A percentile compares a stretch with the other conserved stretches of the same genome.
These are phyloP conservation scores for Peromyscus leucopus DNA, from an alignment of 2,113 vertebrate species.

Conservation along the genomic window DNA sequence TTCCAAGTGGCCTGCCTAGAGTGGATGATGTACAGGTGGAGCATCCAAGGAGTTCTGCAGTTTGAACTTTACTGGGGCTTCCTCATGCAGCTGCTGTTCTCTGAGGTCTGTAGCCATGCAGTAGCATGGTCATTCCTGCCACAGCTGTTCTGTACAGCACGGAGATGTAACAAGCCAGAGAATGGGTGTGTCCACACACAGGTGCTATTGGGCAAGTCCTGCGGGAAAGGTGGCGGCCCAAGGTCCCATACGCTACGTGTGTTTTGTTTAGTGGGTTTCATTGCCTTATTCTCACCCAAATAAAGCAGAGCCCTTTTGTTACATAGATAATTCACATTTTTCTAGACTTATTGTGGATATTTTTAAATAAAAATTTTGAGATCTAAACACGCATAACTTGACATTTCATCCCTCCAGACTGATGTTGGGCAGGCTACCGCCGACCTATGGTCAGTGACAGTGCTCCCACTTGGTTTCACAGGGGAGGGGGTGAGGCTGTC, in stretches of 20 bases:
- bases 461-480: not conserved
- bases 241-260: too few relatives aligned
- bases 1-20: not conserved
- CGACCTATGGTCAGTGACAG: not conserved
- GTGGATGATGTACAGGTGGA: not conserved
- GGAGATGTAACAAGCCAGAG: not conserved
- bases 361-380: conserved; percentile 53
- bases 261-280: not conserved
- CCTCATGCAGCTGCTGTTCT: not conserved
- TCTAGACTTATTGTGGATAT: conserved; percentile 27
- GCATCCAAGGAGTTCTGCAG: not conserved
- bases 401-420: not conserved
- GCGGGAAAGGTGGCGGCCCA: not conserved
- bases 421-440: not conserved
- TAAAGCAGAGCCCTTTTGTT: conserved; percentile 35
- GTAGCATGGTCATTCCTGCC: not conserved
- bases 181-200: not conserved
- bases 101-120: not conserved
- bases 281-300: not conserved
- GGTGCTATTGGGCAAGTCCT: not conserved
- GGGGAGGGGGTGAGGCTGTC: not conserved
- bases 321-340: conserved; percentile 15
- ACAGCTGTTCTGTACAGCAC: not conserved
- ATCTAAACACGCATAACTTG: not conserved
- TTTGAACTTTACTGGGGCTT: not conserved